Conservation (phyloP, 2,797 vertebrate species). For the Botia almorhae region DNA sequence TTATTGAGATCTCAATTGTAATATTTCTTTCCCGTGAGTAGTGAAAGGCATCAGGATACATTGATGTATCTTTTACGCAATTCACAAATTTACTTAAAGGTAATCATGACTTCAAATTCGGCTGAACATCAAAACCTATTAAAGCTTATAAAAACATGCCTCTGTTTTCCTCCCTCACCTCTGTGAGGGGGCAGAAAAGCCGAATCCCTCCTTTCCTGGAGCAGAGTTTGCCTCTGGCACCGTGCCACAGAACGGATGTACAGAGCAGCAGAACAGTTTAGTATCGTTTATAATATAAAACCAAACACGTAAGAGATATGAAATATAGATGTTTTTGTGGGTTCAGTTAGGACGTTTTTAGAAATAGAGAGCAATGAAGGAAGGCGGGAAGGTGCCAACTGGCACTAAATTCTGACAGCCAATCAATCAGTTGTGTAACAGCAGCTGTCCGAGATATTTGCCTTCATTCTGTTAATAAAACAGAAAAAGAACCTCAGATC, state of each 20-base stretch:
- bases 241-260: conserved; percentile 27
- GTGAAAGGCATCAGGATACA: not conserved
- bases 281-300: conserved; percentile 11
- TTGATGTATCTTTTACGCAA: conserved; percentile 1
- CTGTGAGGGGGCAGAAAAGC: not conserved
- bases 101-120: not conserved
- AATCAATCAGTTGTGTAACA: conserved; percentile 41
- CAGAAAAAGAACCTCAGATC: not conserved
- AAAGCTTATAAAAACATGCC: not conserved
- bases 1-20: not conserved
- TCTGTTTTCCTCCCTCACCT: conserved; percentile 3
- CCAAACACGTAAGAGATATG: not conserved
- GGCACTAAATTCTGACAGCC: conserved; percentile 13
- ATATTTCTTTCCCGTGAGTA: not conserved
- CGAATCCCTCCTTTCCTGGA: conserved; percentile 16
- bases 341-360: conserved; percentile 24
- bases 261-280: conserved; percentile 30
- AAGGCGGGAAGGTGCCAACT: conserved; percentile 12
- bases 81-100: not conserved
- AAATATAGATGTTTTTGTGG: conserved; percentile 34
- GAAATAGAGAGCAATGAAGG: too few relatives aligned
- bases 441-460: conserved; percentile 28
- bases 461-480: conserved; percentile 42
- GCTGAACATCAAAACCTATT: not conserved
- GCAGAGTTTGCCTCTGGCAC: not conserved